These are phyloP conservation scores for Cybosia mesomella DNA, from an alignment of 2,888 invertebrate species.

Conservation along the genomic window DNA sequence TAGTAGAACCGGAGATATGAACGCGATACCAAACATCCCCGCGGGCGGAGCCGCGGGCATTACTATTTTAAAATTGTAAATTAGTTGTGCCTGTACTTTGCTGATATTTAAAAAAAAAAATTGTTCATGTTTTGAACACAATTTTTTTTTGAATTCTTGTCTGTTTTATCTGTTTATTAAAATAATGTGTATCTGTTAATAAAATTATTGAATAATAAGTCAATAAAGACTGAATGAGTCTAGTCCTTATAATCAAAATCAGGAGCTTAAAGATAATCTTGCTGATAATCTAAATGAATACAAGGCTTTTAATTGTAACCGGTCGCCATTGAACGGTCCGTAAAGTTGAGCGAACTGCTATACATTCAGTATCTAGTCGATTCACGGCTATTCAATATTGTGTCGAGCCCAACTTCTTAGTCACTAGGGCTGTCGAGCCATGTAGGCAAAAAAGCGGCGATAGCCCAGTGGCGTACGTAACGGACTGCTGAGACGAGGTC, in stretches of 20 bases:
- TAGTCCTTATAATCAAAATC: not conserved
- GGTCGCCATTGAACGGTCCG: slow-evolving; percentile 21
- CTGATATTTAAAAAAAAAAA: too few species aligned
- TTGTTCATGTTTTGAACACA: too few species aligned
- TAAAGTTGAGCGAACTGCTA: slow-evolving; percentile 20
- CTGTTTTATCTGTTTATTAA: too few species aligned
- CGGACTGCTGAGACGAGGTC: too few species aligned
- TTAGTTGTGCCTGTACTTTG: too few species aligned
- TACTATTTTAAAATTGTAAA: too few species aligned
- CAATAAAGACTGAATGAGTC: not conserved
- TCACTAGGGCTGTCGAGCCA: slow-evolving; percentile 34
- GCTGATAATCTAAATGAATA: slow-evolving; percentile 45
- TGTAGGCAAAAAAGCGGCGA: not conserved
- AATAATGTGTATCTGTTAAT: too few species aligned
- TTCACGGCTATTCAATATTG: slow-evolving; percentile 31
- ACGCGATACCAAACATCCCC: too few species aligned
- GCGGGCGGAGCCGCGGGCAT: too few species aligned
- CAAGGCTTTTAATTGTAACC: slow-evolving; percentile 46
- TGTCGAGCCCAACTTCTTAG: slow-evolving; percentile 26
- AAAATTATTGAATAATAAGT: not conserved
- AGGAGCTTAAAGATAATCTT: slow-evolving; percentile 28
- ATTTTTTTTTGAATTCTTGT: too few species aligned
- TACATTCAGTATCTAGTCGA: slow-evolving; percentile 25
- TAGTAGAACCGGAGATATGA: too few species aligned
- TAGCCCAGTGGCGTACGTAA: too few species aligned